Base-by-base conservation (phyloP, 1,140 invertebrate genomes). In the Eubasilissa regina region DNA sequence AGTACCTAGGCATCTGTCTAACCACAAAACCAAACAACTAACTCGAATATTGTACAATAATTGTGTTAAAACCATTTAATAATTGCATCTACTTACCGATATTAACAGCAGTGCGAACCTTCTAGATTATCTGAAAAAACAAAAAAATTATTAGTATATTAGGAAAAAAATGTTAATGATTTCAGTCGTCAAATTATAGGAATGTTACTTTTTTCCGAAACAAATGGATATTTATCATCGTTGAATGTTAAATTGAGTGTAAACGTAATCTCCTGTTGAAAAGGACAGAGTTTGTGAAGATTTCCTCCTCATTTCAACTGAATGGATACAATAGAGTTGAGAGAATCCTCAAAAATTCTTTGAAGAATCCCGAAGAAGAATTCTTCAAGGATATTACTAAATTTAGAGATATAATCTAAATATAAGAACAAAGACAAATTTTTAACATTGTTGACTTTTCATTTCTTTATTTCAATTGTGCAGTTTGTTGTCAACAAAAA, bases 211-310 rank as follows among this genome's bases (percentile, higher is more conserved):
- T 64, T 64, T 43, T 43, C 13, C 35, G 25, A 64, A 64, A 64
- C 60, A 64, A 64, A 64, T 43, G 35, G 60, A 43, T 25, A 43
- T 64, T 44, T 25, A 64, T 64, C 60, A 70, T 21, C 47, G 10
- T 70, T 48, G 45, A 48, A 70, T 21, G 47, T 70, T 70, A 51
- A 70, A 70, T 70, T 70, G 19, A 70, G 66, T 51, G 66, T 12
- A 70, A 47, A 70, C 44, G 47, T 70, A 70, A 70, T 70, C 44
- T 70, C 47, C 45, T 17, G 45, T 19, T 51, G 17, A 70, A 70
- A 70, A 45, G 44, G 45, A 62, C 25, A n/a, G 17, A 56, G 51
- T 35, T 70, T 51, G 47, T 21, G 66, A 51, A 47, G 47, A 53
- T 70, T 70, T 70, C 11, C 15, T 66, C 15, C 45, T 19, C 45